A percentile compares a stretch with the other conserved stretches of the same genome.
phyloP scores from a whole-genome alignment of 2,113 vertebrate species.

The Asarcornis scutulata region DNA sequence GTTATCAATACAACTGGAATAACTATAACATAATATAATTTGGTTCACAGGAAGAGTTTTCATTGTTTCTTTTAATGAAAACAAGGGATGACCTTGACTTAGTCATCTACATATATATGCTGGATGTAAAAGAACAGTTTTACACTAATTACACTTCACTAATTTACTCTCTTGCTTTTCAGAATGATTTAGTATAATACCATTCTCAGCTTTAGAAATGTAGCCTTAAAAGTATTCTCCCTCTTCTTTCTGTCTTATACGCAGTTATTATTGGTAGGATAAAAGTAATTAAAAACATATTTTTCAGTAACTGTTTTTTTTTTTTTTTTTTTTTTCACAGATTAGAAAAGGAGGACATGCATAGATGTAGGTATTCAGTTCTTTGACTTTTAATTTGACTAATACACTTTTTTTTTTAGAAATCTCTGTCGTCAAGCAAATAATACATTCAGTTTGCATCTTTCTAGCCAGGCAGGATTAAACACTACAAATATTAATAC shows the following conservation, averaged over 20 bases:
- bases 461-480: conserved; percentile 4
- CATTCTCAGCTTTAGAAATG: not conserved
- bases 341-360: not conserved
- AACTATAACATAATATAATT: not conserved
- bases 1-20: not conserved
- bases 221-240: not conserved
- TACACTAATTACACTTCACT: not conserved
- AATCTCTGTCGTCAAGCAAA: not conserved
- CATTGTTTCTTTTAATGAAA: not conserved
- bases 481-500: not conserved
- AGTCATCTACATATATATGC: not conserved
- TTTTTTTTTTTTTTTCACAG: not conserved
- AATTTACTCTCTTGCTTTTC: not conserved
- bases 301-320: not conserved
- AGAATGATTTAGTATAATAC: not conserved
- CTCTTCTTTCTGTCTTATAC: not conserved
- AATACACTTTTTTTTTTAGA: not conserved
- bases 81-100: not conserved
- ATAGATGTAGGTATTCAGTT: not conserved
- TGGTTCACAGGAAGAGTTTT: not conserved
- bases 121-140: not conserved
- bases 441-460: not conserved
- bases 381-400: not conserved
- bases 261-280: not conserved
- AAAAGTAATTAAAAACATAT: not conserved